Conservation (phyloP, 2,797 vertebrate genomes). For the Mormyrus proboscirostris region DNA sequence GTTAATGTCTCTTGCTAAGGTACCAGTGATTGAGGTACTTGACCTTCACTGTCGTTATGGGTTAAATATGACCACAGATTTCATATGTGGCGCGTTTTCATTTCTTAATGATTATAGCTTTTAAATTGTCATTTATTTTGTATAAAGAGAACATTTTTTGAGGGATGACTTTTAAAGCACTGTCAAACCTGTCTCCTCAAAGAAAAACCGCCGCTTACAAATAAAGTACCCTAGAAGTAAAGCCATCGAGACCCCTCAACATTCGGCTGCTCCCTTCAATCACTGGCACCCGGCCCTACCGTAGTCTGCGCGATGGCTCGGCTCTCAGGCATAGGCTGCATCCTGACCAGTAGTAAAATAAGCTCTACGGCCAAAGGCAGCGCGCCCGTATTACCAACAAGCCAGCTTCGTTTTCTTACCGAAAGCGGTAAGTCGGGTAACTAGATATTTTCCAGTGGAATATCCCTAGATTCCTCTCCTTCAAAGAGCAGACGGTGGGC, state of each 20-base stretch:
- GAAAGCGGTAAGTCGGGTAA: neutral
- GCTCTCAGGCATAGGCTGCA: neutral
- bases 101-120: neutral
- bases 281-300: neutral
- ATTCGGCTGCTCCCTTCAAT: neutral
- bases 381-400: neutral
- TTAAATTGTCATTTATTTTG: neutral
- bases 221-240: neutral
- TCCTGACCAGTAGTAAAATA: neutral
- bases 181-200: neutral
- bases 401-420: neutral
- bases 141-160: neutral
- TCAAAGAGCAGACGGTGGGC: neutral
- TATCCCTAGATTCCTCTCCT: neutral
- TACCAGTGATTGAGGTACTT: neutral
- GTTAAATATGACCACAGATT: neutral
- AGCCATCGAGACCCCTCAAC: neutral
- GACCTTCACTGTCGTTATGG: neutral
- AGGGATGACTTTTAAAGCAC: neutral
- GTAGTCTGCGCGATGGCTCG: neutral
- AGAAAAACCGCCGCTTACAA: neutral
- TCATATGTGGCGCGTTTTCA: neutral
- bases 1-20: neutral
- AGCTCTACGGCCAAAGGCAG: neutral
- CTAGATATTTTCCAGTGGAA: conserved; percentile 1